These are phyloP conservation scores for Drosophila recens DNA, from an alignment of 2,888 invertebrate species.

Conservation along the genomic window DNA sequence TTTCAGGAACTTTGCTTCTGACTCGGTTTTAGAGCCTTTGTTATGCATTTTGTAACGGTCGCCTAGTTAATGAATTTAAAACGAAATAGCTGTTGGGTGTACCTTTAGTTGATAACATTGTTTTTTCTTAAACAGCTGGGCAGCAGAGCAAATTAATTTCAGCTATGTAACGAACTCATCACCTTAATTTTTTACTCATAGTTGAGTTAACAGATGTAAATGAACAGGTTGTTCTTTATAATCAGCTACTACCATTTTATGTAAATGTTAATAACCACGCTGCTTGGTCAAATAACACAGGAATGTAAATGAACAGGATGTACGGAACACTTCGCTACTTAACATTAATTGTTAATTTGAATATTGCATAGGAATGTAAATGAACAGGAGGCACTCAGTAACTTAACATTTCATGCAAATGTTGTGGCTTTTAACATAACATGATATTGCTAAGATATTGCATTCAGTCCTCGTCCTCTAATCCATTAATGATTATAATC, in stretches of 20 bases:
- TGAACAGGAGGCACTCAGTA: neutral
- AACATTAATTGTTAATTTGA: neutral
- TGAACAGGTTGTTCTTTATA: too few relatives aligned
- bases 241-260: too few relatives aligned
- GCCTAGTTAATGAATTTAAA: slow-evolving; percentile 18
- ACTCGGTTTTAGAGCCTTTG: slow-evolving; percentile 17
- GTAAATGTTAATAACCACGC: too few relatives aligned
- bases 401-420: neutral
- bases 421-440: too few relatives aligned
- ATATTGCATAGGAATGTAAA: too few relatives aligned
- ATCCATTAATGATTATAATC: too few relatives aligned
- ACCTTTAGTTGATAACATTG: neutral
- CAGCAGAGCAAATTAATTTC: neutral
- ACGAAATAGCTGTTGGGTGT: neutral
- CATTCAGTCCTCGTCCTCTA: too few relatives aligned
- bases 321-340: too few relatives aligned
- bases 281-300: neutral
- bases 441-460: neutral
- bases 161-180: neutral
- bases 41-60: slow-evolving; percentile 35
- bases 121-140: neutral
- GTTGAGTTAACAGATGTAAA: too few relatives aligned
- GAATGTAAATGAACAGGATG: neutral
- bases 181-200: neutral
- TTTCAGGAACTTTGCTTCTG: slow-evolving; percentile 50